Evolutionary conservation across 2,888 invertebrate species (phyloP), one percentile per base, ranked within the genome.

Genomic region (Conomelus anceps): DNA sequence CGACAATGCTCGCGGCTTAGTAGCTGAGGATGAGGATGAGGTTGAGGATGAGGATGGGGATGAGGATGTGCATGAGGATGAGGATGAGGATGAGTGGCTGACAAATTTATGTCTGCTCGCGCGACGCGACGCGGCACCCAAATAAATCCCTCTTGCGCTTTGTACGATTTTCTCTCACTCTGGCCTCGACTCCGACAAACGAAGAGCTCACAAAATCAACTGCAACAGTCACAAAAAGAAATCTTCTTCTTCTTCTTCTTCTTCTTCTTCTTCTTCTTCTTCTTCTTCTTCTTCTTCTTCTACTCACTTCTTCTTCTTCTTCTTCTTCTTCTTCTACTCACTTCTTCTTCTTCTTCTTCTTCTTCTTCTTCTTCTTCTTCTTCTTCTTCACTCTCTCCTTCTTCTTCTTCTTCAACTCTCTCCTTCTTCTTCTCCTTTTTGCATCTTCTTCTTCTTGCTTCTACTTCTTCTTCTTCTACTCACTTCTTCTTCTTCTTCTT

Each of bases 51-150:
- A n/a, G 63, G 63, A 7, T 17, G 17, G 41, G 17, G 41, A 7
- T 41, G 41, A n/a, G 63, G 63, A n/a, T n/a, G n/a, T n/a, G n/a
- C n/a, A n/a, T n/a, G n/a, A n/a, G 1, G n/a, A 9, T n/a, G n/a
- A 63, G 63, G 20, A n/a, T n/a, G 11, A 89, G 88, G 89, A 89
- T 86, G 87, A 22, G 88, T 41, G 34, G 29, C 89, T 89, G 89
- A 89, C 89, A 89, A 89, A 89, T 89, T 89, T 89, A 89, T 89
- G 84, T 86, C 89, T 89, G 34, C 63, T 41, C 88, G 29, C 87
- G 41, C 17, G 41, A 17, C 11, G 41, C 17, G 41, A 17, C 11
- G 26, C 26, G 26, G 4, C 41, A 7, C 17, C 63, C 63, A 20
- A 86, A 86, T 86, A 63, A 63, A 63, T 63, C 63, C 63, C 63